Conservation (phyloP, 2,888 invertebrate species). For the Odontocerum albicorne region DNA sequence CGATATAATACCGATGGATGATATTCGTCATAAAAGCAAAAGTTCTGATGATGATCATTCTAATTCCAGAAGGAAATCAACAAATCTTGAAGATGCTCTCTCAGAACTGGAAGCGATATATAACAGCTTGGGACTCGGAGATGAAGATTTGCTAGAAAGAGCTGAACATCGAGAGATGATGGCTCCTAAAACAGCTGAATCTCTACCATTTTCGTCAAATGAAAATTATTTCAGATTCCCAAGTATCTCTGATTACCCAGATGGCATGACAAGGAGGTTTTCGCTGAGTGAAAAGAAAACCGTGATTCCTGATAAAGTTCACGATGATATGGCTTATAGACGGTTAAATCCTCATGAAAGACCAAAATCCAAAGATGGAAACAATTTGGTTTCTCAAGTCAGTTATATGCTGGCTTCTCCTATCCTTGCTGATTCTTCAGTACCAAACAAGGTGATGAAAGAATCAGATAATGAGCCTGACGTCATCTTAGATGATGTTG, state of each 20-base stretch:
- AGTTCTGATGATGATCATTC: constrained; percentile 54
- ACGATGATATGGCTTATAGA: constrained; percentile 81
- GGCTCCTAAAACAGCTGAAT: constrained; percentile 40
- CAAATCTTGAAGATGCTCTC: constrained; percentile 84
- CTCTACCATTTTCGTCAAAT: constrained; percentile 22
- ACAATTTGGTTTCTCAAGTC: constrained; percentile 53
- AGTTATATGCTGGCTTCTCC: constrained; percentile 75
- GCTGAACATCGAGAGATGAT: constrained; percentile 74
- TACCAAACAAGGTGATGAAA: background rate
- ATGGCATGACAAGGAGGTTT: constrained; percentile 11
- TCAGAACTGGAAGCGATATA: constrained; percentile 91
- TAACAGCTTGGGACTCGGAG: constrained; percentile 81
- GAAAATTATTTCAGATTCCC: constrained; percentile 28
- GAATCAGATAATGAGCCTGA: constrained; percentile 70
- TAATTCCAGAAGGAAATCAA: constrained; percentile 65
- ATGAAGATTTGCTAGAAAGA: constrained; percentile 78
- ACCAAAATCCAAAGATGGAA: constrained; percentile 49
- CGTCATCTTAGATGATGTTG: constrained; percentile 80
- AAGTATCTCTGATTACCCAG: constrained; percentile 13
- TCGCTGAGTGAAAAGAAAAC: constrained; percentile 37
- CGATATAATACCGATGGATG: constrained; percentile 37
- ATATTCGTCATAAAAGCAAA: constrained; percentile 42
- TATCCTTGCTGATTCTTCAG: constrained; percentile 50
- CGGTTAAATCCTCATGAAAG: constrained; percentile 65
- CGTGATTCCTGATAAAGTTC: constrained; percentile 65